These are phyloP conservation scores for Mungos mungo DNA, from an alignment of 2,113 vertebrate genomes.

Conservation along the genomic window DNA sequence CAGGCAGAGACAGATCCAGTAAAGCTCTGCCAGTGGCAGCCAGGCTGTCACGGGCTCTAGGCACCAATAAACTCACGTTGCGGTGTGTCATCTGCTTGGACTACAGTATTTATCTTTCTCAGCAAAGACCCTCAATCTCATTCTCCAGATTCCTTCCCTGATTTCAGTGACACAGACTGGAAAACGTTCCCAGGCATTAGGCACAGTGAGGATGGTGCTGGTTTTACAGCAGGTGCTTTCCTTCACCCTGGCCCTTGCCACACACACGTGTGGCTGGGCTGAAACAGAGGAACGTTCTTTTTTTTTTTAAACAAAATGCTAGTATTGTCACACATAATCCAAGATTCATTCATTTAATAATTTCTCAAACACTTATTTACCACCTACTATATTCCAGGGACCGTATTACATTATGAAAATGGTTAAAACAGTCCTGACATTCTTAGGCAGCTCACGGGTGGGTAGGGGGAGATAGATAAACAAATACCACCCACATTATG, in stretches of 20 bases:
- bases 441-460: background rate
- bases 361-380: background rate
- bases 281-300: background rate
- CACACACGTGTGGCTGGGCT: background rate
- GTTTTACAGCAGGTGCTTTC: background rate
- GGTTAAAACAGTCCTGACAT: background rate
- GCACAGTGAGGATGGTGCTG: background rate
- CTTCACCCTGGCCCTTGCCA: background rate
- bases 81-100: background rate
- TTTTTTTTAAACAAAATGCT: background rate
- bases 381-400: background rate
- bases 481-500: background rate
- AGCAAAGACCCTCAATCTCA: background rate
- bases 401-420: background rate
- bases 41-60: background rate
- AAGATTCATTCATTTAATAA: background rate
- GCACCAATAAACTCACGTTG: background rate
- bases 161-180: background rate
- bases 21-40: rapidly evolving
- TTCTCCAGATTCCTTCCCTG: background rate
- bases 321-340: background rate
- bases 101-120: background rate
- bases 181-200: background rate
- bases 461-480: background rate
- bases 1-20: background rate